Conservation (phyloP, 1,140 invertebrate species). For the Gonioctena quinquepunctata region DNA sequence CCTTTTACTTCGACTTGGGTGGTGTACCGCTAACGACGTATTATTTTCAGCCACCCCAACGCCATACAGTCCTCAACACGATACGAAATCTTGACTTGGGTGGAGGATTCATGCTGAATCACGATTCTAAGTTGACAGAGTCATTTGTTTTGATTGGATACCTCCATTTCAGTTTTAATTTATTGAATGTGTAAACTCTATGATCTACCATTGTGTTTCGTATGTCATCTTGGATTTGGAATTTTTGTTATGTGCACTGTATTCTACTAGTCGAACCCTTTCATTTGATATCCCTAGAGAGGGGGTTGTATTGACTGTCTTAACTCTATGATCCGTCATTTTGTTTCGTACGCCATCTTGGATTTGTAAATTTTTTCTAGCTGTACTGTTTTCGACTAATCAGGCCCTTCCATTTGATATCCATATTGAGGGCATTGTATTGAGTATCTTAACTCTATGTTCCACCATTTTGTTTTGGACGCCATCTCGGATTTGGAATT, state of each 20-base stretch:
- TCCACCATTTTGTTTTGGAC: not conserved
- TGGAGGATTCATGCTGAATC: too few species aligned
- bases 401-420: not conserved
- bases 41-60: too few species aligned
- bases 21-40: too few species aligned
- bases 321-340: not conserved
- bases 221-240: not conserved
- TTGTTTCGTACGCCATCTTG: not conserved
- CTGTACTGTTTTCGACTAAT: not conserved
- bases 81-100: too few species aligned
- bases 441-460: too few species aligned
- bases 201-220: not conserved
- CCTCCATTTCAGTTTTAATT: not conserved
- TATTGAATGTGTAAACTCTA: not conserved
- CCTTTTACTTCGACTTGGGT: too few species aligned
- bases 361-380: not conserved
- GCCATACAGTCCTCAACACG: too few species aligned
- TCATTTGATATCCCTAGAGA: not conserved
- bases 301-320: too few species aligned
- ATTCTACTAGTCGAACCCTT: not conserved
- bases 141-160: not conserved
- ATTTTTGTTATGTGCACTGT: not conserved
- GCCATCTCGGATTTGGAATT: not conserved
- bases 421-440: not conserved
- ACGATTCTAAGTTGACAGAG: not conserved